phyloP scores from a whole-genome alignment of 2,797 vertebrate genomes.

The Lycodopsis pacificus region DNA sequence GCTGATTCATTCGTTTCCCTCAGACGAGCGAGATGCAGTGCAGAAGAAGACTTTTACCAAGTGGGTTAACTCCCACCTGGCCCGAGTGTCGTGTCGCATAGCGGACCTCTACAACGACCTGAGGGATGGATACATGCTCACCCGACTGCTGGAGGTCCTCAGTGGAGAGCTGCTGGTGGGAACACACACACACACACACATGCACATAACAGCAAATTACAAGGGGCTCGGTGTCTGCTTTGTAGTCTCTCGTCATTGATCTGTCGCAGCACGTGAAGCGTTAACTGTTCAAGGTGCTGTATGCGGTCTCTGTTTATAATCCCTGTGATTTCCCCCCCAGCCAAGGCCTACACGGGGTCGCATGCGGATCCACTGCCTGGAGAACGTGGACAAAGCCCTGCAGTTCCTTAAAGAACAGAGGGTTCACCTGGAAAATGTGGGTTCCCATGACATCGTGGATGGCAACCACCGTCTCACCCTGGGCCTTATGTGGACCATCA shows the following conservation, averaged over 20 bases:
- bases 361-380: slow-evolving; percentile 95
- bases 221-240: neutral
- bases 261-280: neutral
- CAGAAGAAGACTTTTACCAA: slow-evolving; percentile 98
- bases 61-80: slow-evolving; percentile 94
- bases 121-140: slow-evolving; percentile 92
- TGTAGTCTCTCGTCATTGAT: neutral
- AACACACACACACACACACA: slow-evolving; percentile 15
- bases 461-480: slow-evolving; percentile 94
- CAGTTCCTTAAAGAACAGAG: slow-evolving; percentile 96
- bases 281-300: neutral
- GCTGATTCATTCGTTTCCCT: neutral
- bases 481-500: slow-evolving; percentile 96
- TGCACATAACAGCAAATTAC: neutral
- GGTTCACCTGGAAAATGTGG: slow-evolving; percentile 95
- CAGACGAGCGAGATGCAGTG: slow-evolving; percentile 93
- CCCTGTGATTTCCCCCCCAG: slow-evolving; percentile 68
- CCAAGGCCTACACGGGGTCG: slow-evolving; percentile 92
- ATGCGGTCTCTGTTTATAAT: neutral
- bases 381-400: slow-evolving; percentile 95
- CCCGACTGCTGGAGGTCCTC: slow-evolving; percentile 92
- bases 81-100: slow-evolving; percentile 91
- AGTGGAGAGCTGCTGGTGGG: slow-evolving; percentile 94
- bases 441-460: slow-evolving; percentile 96
- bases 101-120: slow-evolving; percentile 92